Evolutionary conservation across 2,797 vertebrate genomes (phyloP).

Genomic region (Anabas testudineus): DNA sequence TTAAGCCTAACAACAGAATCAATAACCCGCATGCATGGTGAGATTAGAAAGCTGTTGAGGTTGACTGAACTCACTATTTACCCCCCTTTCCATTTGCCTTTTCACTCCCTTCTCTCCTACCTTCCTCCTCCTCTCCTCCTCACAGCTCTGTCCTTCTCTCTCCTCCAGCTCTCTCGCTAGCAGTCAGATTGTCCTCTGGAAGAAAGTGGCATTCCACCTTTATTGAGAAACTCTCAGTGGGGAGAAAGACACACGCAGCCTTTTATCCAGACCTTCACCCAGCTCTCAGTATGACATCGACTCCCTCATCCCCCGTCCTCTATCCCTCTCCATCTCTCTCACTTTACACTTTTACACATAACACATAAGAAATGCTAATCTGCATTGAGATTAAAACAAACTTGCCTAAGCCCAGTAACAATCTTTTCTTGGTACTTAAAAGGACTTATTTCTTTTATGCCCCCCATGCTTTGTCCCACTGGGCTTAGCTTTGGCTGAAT

Average conservation of each 20-base stretch:
- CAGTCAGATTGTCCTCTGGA: conserved; percentile 64
- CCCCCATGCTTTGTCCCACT: conserved; percentile 31
- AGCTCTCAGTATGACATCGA: conserved; percentile 52
- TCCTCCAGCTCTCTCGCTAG: conserved; percentile 24
- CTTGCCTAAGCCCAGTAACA: conserved; percentile 9
- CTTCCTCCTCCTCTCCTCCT: conserved; percentile 12
- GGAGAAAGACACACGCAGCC: conserved; percentile 54
- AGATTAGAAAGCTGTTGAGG: conserved; percentile 34
- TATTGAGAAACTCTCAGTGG: conserved; percentile 70
- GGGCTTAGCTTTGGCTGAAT: conserved; percentile 38
- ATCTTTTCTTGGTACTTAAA: conserved; percentile 28
- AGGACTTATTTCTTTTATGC: conserved; percentile 30
- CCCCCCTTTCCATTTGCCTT: conserved; percentile 36
- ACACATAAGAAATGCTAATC: conserved; percentile 52
- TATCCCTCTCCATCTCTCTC: conserved; percentile 12
- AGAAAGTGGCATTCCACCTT: conserved; percentile 69
- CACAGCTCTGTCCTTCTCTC: conserved; percentile 42
- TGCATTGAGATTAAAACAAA: conserved; percentile 34
- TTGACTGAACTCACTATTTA: conserved; percentile 50
- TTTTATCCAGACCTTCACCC: conserved; percentile 62
- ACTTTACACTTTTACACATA: conserved; percentile 16
- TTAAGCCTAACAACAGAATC: conserved; percentile 28
- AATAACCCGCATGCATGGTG: conserved; percentile 38
- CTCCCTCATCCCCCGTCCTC: conserved; percentile 25
- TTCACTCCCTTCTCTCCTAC: conserved; percentile 15